Conservation (phyloP, 2,113 vertebrate genomes). For the Rattus rattus region DNA sequence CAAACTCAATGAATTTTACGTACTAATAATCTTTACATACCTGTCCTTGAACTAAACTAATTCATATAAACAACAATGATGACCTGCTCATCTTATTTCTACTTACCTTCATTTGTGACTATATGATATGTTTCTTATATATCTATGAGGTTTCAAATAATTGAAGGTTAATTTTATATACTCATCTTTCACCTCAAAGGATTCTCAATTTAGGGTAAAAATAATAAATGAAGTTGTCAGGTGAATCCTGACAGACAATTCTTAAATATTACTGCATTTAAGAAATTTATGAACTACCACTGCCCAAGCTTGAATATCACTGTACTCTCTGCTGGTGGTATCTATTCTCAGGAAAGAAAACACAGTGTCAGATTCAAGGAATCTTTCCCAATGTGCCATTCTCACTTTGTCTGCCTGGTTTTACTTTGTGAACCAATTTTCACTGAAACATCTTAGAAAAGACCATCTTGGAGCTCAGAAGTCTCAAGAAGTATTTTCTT, state of each 20-base stretch:
- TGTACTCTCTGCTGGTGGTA: not conserved
- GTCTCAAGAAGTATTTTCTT: not conserved
- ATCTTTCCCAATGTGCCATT: not conserved
- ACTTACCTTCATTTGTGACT: not conserved
- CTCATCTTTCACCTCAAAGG: too few species aligned
- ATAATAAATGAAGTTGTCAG: not conserved
- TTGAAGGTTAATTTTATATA: not conserved
- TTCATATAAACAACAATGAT: not conserved
- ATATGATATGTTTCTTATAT: not conserved
- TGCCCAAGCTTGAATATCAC: not conserved
- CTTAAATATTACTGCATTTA: not conserved
- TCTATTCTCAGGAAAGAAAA: not conserved
- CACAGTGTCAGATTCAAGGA: not conserved
- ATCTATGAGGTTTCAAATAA: not conserved
- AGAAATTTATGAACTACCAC: not conserved
- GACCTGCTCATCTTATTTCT: not conserved
- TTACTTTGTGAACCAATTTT: not conserved
- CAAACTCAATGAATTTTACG: not conserved
- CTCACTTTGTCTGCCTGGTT: not conserved
- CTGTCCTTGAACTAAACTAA: not conserved
- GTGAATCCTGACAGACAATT: not conserved
- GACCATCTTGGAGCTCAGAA: not conserved
- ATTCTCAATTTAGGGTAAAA: not conserved
- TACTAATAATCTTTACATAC: not conserved
- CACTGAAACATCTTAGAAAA: not conserved